Base-by-base conservation (phyloP, 2,113 vertebrate species). In the Hystrix brachyura region DNA sequence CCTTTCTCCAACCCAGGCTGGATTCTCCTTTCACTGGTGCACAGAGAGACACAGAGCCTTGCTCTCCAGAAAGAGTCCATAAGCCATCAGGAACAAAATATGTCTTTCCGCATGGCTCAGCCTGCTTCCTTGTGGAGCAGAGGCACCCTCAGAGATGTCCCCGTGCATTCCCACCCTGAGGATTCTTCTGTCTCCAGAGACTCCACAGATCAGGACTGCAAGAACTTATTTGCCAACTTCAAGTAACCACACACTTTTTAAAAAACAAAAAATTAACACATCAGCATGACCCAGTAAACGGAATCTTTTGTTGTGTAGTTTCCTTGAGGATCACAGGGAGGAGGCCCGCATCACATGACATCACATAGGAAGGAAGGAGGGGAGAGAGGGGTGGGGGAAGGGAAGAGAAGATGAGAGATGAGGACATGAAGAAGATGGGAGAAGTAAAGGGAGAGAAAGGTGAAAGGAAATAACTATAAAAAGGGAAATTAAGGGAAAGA, bases 381-480 rank as follows among this genome's bases (percentile, higher is more conserved):
- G 29, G 10, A 15, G 18, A 51, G 53, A 10, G 43, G 32, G 23
- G 21, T 8, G 34, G 67, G 8, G 27, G 13, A 17, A 13, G 23
- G 12, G 34, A 23, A 46, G 53, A 5, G 32, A 17, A 11, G 14
- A 19, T n/a, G 74, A 72, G 69, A 43, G n/a, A 67, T 13, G 15
- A 19, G 4, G 62, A 25, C 9, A 5, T 5, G 46, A 8, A 27
- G 14, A 18, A 27, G 23, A 48, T 53, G 1, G 29, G 1, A 19
- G 38, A 9, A 48, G 34, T 2, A 11, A 3, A 34, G 32, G 18
- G 38, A 46, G 46, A 25, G 29, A 23, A 2, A 67, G 1, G 12
- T 14, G 1, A 0, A 46, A 17, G 13, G 25, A 34, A 2, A 53
- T 4, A 7, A 7, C 21, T 12, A 13, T 13, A 2, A 29, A 17